Conservation (phyloP, 2,797 vertebrate species). For the Vireo griseus region DNA sequence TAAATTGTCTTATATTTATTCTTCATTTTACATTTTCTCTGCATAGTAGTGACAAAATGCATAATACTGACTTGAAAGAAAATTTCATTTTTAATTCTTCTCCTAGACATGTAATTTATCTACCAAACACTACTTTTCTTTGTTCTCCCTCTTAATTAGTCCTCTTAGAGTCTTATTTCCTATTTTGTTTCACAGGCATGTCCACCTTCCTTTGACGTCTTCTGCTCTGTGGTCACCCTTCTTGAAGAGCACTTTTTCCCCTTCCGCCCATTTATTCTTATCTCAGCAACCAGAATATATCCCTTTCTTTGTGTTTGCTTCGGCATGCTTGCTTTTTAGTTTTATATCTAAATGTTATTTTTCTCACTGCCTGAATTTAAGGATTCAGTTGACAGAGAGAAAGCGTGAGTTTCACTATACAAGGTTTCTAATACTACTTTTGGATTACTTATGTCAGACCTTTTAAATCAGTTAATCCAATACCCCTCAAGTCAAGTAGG, state of each 20-base stretch:
- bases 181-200: not conserved
- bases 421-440: not conserved
- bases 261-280: not conserved
- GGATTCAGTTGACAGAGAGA: not conserved
- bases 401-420: not conserved
- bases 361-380: not conserved
- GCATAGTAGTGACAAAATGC: not conserved
- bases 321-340: not conserved
- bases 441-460: not conserved
- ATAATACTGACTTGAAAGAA: not conserved
- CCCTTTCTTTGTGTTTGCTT: not conserved
- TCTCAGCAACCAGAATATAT: not conserved
- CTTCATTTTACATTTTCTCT: not conserved
- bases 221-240: not conserved
- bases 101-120: not conserved
- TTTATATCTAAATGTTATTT: not conserved
- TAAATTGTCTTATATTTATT: not conserved
- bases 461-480: conserved; percentile 39
- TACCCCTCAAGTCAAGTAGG: not conserved
- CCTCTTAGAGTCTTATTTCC: not conserved
- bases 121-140: not conserved
- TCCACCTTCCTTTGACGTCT: not conserved
- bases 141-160: not conserved
- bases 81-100: not conserved
- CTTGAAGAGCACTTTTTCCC: not conserved